These are phyloP conservation scores for Mimas tiliae DNA, from an alignment of 2,888 invertebrate genomes.

Conservation along the genomic window DNA sequence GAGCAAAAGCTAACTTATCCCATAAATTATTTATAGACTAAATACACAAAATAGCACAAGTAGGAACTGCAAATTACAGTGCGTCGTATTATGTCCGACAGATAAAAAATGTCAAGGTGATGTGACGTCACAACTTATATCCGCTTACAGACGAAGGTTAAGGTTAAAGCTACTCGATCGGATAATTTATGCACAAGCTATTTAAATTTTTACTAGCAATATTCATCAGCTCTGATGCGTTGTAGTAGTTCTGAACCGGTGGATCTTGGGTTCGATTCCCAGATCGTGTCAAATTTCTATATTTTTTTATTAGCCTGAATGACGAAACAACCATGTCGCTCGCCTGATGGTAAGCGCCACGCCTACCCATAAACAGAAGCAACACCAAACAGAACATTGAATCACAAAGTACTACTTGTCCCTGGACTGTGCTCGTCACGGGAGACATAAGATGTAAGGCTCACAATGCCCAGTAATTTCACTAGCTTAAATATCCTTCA, in stretches of 20 bases:
- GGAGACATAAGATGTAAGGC: too few relatives aligned
- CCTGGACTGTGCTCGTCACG: too few relatives aligned
- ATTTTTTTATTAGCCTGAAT: too few relatives aligned
- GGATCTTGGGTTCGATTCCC: background rate
- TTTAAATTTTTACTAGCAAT: background rate
- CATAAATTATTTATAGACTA: background rate
- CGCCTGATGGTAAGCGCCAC: too few relatives aligned
- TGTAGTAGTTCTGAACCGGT: background rate
- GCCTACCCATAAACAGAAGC: too few relatives aligned
- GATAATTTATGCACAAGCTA: slow-evolving; percentile 5
- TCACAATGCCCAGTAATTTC: too few relatives aligned
- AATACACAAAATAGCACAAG: background rate
- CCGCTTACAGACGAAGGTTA: slow-evolving; percentile 16
- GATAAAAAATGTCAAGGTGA: slow-evolving; percentile 18
- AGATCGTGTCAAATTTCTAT: background rate
- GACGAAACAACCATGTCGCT: too few relatives aligned
- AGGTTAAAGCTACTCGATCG: slow-evolving; percentile 9
- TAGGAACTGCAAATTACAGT: slow-evolving; percentile 15
- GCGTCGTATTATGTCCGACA: background rate
- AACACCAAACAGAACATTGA: too few relatives aligned
- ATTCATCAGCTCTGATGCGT: background rate
- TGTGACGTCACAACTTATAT: slow-evolving; percentile 11
- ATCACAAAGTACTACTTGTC: too few relatives aligned
- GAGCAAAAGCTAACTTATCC: too few relatives aligned
- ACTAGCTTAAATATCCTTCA: too few relatives aligned